A percentile compares a stretch with the other conserved stretches of the same genome.
Conservation (phyloP, 2,797 vertebrate species). For the Rallus crepitans region DNA sequence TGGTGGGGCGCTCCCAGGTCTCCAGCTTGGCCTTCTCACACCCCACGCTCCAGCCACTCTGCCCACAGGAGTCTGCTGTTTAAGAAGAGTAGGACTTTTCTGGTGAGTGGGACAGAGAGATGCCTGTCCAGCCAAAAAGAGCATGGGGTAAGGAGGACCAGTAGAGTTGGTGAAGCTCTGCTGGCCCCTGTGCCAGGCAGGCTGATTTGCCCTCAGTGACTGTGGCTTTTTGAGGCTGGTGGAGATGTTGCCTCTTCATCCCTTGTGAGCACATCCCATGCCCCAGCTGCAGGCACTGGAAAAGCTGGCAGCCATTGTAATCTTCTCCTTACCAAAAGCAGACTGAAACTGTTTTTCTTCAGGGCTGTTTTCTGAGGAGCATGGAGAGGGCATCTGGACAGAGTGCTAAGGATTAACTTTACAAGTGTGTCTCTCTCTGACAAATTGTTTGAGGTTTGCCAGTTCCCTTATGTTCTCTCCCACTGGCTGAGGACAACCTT, state of each 20-base stretch:
- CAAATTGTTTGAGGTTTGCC: constrained; percentile 18
- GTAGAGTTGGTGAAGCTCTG: background rate
- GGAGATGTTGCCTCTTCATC: background rate
- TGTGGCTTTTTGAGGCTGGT: background rate
- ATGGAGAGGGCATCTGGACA: background rate
- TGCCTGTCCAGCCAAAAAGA: background rate
- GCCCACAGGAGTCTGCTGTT: background rate
- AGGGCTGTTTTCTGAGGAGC: background rate
- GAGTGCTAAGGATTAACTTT: background rate
- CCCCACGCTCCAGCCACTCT: background rate
- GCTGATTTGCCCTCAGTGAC: background rate
- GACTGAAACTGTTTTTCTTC: background rate
- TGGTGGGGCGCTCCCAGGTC: background rate
- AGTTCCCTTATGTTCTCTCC: background rate
- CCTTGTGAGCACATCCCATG: background rate
- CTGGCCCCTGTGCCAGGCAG: background rate
- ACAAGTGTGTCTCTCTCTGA: background rate
- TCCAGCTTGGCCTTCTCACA: background rate
- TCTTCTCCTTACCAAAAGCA: background rate
- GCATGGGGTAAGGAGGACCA: accelerated
- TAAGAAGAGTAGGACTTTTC: background rate
- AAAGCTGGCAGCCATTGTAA: background rate
- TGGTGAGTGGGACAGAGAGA: background rate
- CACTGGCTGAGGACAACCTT: background rate
- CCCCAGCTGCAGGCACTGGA: background rate